Base-by-base conservation (phyloP, 1,140 invertebrate genomes). In the Trinorchestia longiramus region DNA sequence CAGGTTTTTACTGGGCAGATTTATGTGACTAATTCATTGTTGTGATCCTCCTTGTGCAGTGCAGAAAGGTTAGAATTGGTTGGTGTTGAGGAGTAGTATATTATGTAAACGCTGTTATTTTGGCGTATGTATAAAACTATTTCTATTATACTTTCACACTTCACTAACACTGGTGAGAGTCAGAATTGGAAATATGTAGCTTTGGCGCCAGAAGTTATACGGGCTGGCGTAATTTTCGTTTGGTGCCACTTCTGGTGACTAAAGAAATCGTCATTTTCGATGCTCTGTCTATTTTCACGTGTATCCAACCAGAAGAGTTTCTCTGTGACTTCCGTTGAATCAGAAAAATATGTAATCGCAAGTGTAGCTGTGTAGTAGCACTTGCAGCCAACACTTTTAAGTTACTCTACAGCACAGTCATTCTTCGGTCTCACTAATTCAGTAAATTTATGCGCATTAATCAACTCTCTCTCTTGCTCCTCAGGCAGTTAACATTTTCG, bases 361-460 rank as follows among this genome's bases (percentile, higher is more conserved):
- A 77, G 28, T 77, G 28, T 11, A 77, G 1, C 62, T 77, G 15
- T 28, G 28, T 36, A 11, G 62, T 28, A 28, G 28, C 62, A 28
- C 62, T 36, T 36, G 1, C 15, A 77, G 62, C 62, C 11, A 77
- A 36, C 62, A 77, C 62, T 77, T 53, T 53, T 77, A 36, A 77
- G 62, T 77, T 77, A 77, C 15, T 42, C 88, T 42, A 11, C 3
- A 43, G 41, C 43, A 28, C 88, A 90, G n/a, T 36, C 88, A 90
- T 90, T 90, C 88, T 90, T 90, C 43, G n/a, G 41, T 3, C 88
- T 90, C 41, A 42, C 41, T 90, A 42, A 90, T 90, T 90, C 41
- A 90, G 88, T 90, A 90, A 90, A 90, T 90, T 90, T 90, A 90
- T 90, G 88, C 88, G 88, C 88, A 90, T 90, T 90, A 90, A 90